Percentiles rank a stretch among this genome's conserved stretches.
These are phyloP conservation scores for Karalla daura DNA, from an alignment of 2,797 vertebrate species.

Conservation along the genomic window DNA sequence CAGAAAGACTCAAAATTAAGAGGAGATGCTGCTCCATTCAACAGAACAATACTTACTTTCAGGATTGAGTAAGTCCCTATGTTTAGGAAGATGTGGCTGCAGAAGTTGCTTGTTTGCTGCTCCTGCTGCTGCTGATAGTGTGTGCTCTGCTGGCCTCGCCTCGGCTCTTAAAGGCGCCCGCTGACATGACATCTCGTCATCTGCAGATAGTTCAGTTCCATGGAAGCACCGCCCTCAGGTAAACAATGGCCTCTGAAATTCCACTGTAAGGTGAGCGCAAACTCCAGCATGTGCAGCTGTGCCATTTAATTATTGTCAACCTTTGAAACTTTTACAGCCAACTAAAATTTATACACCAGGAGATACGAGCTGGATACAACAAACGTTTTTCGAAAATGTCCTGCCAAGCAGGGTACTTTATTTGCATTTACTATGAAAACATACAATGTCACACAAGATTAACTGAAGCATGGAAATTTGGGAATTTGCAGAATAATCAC, in stretches of 20 bases:
- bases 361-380: neutral
- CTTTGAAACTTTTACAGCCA: too few relatives aligned
- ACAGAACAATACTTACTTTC: too few relatives aligned
- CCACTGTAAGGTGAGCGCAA: neutral
- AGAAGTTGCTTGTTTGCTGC: neutral
- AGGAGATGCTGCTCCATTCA: too few relatives aligned
- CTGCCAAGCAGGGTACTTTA: constrained; percentile 72
- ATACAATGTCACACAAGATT: constrained; percentile 77
- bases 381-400: constrained; percentile 64
- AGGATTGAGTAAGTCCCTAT: too few relatives aligned
- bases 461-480: constrained; percentile 72
- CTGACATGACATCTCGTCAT: neutral
- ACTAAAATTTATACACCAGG: constrained; percentile 23
- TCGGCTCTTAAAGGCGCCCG: neutral
- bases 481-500: constrained; percentile 65
- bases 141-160: neutral
- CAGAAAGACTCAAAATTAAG: too few relatives aligned
- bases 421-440: constrained; percentile 81
- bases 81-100: too few relatives aligned
- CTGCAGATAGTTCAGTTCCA: neutral
- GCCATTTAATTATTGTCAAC: too few relatives aligned
- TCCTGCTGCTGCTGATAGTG: neutral
- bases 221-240: neutral
- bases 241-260: neutral
- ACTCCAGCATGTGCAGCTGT: too few relatives aligned